Base-by-base conservation (phyloP, 2,113 vertebrate species). In the Chitala chitala region DNA sequence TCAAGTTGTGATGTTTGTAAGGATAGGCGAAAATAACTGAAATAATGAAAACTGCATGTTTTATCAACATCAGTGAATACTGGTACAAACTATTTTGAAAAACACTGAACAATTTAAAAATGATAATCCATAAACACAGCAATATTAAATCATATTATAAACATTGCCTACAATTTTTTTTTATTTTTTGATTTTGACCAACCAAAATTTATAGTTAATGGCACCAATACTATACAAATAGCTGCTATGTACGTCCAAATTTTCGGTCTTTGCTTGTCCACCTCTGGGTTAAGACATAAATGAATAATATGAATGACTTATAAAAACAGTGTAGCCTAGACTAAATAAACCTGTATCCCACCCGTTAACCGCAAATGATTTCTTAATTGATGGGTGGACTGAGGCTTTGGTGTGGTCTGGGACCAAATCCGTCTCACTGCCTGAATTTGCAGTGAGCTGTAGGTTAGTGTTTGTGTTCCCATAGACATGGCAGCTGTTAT, bases 311-410 rank as follows among this genome's bases (percentile, higher is more conserved):
- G 5, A 56, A 58, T 58, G 31, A 59, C 4, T 20, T 56, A 58
- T 29, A 44, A 58, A 33, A 48, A 24, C 13, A 59, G 12, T 40
- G 15, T 24, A 58, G 44, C 22, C 70, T 42, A 59, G 70, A 58
- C 53, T 58, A 72, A 55, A 72, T 58, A 20, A 58, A 31, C 36
- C 40, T 24, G 38, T 15, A 29, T 72, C 53, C 70, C 51, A 54
- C 31, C 36, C 55, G 1, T 54, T 58, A 56, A 59, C 70, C 54
- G 13, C 53, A 72, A 58, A 72, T 58, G 38, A 72, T 42, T 72
- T 72, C 36, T 54, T 40, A 72, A 72, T 72, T 72, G 31, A 10
- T 46, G 70, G 70, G 70, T 24, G 22, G 69, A 54, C 38, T 50
- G 54, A 54, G 54, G 69, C 17, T 54, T 71, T 71, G 33, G 48